phyloP scores from a whole-genome alignment of 1,140 invertebrate species.

The Ostrea denselamellosa region DNA sequence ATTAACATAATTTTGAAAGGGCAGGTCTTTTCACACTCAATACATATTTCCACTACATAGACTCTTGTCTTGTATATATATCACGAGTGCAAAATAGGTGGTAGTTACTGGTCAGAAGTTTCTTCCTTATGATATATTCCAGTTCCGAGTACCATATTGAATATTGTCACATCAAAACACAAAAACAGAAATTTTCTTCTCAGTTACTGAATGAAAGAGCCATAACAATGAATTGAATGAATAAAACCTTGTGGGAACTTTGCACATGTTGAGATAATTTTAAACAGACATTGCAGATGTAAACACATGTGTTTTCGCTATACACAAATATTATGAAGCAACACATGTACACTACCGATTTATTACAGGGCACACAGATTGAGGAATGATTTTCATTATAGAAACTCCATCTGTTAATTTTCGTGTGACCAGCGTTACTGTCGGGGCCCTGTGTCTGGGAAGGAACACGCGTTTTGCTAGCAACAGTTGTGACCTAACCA shows the following conservation, averaged over 20 bases:
- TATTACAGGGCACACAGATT: conserved; percentile 4
- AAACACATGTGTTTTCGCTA: neutral
- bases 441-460: neutral
- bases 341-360: neutral
- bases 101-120: too few relatives aligned
- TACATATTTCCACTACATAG: too few relatives aligned
- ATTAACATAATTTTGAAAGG: too few relatives aligned
- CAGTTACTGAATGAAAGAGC: too few relatives aligned
- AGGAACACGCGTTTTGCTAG: neutral
- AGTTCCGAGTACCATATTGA: too few relatives aligned
- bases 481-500: conserved; percentile 9
- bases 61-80: too few relatives aligned
- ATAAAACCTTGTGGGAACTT: neutral
- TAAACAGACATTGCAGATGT: conserved; percentile 25
- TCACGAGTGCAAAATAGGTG: too few relatives aligned
- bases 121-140: too few relatives aligned
- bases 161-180: too few relatives aligned
- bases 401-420: neutral
- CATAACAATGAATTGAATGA: neutral
- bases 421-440: neutral
- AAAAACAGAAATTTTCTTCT: too few relatives aligned
- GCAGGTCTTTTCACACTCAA: too few relatives aligned
- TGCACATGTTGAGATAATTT: conserved; percentile 2
- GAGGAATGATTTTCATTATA: conserved; percentile 12
- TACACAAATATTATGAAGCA: neutral